These are phyloP conservation scores for Leptinotarsa juncta DNA, from an alignment of 2,888 invertebrate genomes.

Conservation along the genomic window DNA sequence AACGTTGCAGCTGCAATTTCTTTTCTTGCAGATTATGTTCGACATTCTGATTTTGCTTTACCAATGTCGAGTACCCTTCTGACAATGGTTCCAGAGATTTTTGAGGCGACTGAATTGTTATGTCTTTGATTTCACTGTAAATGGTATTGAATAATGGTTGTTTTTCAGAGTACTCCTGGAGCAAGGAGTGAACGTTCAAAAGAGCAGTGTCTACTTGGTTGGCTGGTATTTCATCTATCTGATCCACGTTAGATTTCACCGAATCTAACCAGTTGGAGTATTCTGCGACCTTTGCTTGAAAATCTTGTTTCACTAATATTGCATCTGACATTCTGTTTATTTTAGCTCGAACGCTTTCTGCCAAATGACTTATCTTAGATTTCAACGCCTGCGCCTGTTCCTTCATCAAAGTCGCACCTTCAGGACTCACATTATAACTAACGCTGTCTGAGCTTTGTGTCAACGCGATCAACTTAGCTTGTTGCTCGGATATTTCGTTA, in stretches of 20 bases:
- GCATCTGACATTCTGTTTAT: slow-evolving; percentile 86
- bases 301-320: slow-evolving; percentile 85
- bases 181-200: slow-evolving; percentile 81
- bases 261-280: slow-evolving; percentile 85
- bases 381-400: slow-evolving; percentile 81
- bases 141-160: slow-evolving; percentile 82
- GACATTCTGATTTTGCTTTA: slow-evolving; percentile 81
- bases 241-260: slow-evolving; percentile 77
- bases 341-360: slow-evolving; percentile 80
- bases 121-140: slow-evolving; percentile 84
- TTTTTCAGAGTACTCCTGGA: slow-evolving; percentile 88
- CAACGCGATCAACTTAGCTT: slow-evolving; percentile 82
- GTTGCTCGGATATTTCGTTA: slow-evolving; percentile 87
- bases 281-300: slow-evolving; percentile 81
- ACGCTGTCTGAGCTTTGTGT: slow-evolving; percentile 85
- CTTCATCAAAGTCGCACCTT: slow-evolving; percentile 80
- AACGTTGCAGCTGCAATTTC: slow-evolving; percentile 80
- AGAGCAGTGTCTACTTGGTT: slow-evolving; percentile 84
- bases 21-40: slow-evolving; percentile 81
- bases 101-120: slow-evolving; percentile 77
- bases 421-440: slow-evolving; percentile 80
- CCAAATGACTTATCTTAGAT: slow-evolving; percentile 77
- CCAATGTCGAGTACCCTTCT: slow-evolving; percentile 80
- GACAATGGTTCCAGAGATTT: slow-evolving; percentile 80
- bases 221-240: slow-evolving; percentile 83